phyloP scores from a whole-genome alignment of 2,797 vertebrate genomes.

The Hoplostethus mediterraneus region DNA sequence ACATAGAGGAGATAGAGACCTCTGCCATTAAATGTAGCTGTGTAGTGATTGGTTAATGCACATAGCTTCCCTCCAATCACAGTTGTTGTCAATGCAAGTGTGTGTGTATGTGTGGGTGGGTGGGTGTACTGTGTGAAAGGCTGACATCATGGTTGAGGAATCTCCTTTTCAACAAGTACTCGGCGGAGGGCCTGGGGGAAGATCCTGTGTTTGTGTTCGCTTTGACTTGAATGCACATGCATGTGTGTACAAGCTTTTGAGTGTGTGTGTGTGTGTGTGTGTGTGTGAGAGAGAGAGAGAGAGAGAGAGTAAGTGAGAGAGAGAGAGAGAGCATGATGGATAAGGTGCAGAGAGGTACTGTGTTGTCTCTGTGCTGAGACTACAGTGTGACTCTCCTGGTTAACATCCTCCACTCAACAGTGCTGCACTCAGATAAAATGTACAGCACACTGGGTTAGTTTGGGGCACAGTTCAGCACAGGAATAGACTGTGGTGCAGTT shows the following conservation, averaged over 20 bases:
- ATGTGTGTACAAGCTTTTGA: slow-evolving; percentile 46
- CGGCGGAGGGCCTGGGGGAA: slow-evolving; percentile 36
- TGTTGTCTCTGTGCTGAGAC: not conserved
- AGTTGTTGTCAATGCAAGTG: slow-evolving; percentile 19
- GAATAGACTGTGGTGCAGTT: too few relatives aligned
- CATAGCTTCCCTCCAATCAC: slow-evolving; percentile 48
- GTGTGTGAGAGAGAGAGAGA: slow-evolving; percentile 6
- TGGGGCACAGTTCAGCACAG: too few relatives aligned
- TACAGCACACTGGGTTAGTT: not conserved
- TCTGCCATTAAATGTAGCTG: slow-evolving; percentile 25
- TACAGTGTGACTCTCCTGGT: slow-evolving; percentile 4
- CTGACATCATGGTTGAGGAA: slow-evolving; percentile 69
- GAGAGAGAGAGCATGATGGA: not conserved
- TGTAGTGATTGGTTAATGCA: slow-evolving; percentile 51
- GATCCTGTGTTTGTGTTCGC: slow-evolving; percentile 45
- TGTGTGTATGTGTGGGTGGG: slow-evolving; percentile 8
- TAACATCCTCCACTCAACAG: slow-evolving; percentile 10
- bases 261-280: slow-evolving; percentile 9
- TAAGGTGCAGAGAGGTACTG: slow-evolving; percentile 1
- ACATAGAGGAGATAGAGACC: slow-evolving; percentile 30
- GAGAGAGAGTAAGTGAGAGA: not conserved
- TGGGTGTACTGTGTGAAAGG: slow-evolving; percentile 34
- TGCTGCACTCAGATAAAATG: not conserved
- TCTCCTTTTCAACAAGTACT: slow-evolving; percentile 58
- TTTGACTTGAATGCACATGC: slow-evolving; percentile 42